Conservation (phyloP, 2,797 vertebrate species). For the Spatula clypeata region DNA sequence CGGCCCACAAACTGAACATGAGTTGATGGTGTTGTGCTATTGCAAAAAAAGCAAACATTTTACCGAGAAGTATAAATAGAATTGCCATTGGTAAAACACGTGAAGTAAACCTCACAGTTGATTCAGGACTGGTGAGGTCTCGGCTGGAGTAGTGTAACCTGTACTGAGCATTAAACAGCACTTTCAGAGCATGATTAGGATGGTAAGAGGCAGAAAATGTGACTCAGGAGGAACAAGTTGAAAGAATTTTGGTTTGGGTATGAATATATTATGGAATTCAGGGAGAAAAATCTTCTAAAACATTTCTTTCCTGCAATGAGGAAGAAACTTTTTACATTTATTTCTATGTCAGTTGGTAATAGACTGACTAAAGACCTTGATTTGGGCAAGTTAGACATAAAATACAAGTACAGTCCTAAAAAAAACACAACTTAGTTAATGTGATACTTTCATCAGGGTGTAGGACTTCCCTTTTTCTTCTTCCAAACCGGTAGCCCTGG, state of each 20-base stretch:
- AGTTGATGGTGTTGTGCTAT: background rate
- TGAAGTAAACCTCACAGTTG: background rate
- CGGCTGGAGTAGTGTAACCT: background rate
- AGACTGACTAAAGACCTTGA: rapidly evolving
- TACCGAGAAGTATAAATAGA: background rate
- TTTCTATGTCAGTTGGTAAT: background rate
- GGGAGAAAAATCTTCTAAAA: background rate
- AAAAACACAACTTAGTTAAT: background rate
- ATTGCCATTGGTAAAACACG: background rate
- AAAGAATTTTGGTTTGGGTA: background rate
- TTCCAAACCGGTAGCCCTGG: background rate
- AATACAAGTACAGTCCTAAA: background rate
- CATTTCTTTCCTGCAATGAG: background rate
- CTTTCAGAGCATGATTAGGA: background rate
- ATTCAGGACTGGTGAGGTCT: background rate
- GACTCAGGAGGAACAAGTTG: background rate
- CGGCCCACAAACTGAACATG: background rate
- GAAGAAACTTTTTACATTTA: background rate
- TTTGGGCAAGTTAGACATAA: background rate
- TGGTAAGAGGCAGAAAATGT: background rate
- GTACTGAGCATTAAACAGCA: background rate
- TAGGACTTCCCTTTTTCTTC: background rate
- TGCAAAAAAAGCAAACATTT: conserved; percentile 40
- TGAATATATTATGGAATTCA: background rate
- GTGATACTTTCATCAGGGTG: background rate